Conservation (phyloP, 2,797 vertebrate genomes). For the Notolepis coatsorum region DNA sequence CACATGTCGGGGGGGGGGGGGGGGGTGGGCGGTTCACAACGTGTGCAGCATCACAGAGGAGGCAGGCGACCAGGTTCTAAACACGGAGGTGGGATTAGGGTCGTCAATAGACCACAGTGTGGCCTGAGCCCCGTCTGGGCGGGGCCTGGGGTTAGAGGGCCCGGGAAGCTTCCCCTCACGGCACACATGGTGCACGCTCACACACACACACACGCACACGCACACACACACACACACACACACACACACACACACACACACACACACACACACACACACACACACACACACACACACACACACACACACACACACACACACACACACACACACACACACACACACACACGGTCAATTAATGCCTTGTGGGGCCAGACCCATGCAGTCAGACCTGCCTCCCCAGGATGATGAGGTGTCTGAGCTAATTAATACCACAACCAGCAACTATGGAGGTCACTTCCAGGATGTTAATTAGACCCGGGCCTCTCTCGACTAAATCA, state of each 20-base stretch:
- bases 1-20: slow-evolving; percentile 54
- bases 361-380: slow-evolving; percentile 37
- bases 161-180: slow-evolving; percentile 64
- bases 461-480: slow-evolving; percentile 74
- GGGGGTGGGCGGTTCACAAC: too few relatives aligned
- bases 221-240: slow-evolving; percentile 32
- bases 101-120: slow-evolving; percentile 74
- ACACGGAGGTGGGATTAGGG: slow-evolving; percentile 69
- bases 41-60: slow-evolving; percentile 56
- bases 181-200: too few relatives aligned
- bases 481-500: slow-evolving; percentile 76
- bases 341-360: slow-evolving; percentile 41
- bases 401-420: slow-evolving; percentile 72
- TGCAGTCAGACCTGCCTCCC: slow-evolving; percentile 41
- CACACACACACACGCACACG: background rate
- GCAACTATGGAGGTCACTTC: slow-evolving; percentile 74
- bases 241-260: slow-evolving; percentile 26
- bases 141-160: slow-evolving; percentile 63
- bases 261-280: slow-evolving; percentile 23
- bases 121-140: slow-evolving; percentile 73
- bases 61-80: slow-evolving; percentile 58
- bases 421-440: slow-evolving; percentile 70
- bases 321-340: slow-evolving; percentile 25
- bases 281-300: slow-evolving; percentile 30
- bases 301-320: slow-evolving; percentile 32